Evolutionary conservation across 2,888 invertebrate species (phyloP).

Genomic region (Sipha maydis): DNA sequence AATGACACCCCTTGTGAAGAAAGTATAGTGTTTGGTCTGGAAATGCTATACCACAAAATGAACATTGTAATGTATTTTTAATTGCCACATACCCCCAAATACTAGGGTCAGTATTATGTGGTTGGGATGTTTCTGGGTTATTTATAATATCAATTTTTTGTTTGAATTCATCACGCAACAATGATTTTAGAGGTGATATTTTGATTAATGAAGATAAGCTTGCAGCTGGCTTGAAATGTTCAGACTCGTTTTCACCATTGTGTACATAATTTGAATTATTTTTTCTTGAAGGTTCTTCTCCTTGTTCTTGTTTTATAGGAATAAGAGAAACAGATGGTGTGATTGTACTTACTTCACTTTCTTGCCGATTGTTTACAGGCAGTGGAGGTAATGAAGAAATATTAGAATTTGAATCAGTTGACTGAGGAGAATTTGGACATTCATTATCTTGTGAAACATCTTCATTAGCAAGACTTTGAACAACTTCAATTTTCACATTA

Average conservation of each 20-base stretch:
- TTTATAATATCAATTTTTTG: conserved; percentile 64
- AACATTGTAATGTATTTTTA: conserved; percentile 75
- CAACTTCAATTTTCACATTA: conserved; percentile 14
- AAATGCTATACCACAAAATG: conserved; percentile 93
- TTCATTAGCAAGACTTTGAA: conserved; percentile 42
- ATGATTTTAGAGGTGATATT: conserved; percentile 84
- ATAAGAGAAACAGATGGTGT: conserved; percentile 87
- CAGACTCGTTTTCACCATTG: conserved; percentile 65
- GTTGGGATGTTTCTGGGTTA: conserved; percentile 58
- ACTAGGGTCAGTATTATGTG: conserved; percentile 58
- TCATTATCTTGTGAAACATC: conserved; percentile 67
- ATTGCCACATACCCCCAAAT: conserved; percentile 62
- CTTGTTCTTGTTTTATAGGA: conserved; percentile 79
- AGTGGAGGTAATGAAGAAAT: conserved; percentile 76
- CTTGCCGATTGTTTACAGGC: conserved; percentile 59
- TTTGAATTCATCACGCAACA: conserved; percentile 85
- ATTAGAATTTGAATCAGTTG: conserved; percentile 80
- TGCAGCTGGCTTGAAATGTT: conserved; percentile 70
- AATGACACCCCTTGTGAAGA: conserved; percentile 97
- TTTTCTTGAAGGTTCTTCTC: conserved; percentile 69
- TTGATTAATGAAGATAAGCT: conserved; percentile 65
- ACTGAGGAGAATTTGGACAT: conserved; percentile 82
- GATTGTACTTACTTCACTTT: conserved; percentile 71
- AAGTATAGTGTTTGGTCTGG: conserved; percentile 96
- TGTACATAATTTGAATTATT: conserved; percentile 67